Base-by-base conservation (phyloP, 1,140 invertebrate species). In the Tetramorium alpestre region DNA sequence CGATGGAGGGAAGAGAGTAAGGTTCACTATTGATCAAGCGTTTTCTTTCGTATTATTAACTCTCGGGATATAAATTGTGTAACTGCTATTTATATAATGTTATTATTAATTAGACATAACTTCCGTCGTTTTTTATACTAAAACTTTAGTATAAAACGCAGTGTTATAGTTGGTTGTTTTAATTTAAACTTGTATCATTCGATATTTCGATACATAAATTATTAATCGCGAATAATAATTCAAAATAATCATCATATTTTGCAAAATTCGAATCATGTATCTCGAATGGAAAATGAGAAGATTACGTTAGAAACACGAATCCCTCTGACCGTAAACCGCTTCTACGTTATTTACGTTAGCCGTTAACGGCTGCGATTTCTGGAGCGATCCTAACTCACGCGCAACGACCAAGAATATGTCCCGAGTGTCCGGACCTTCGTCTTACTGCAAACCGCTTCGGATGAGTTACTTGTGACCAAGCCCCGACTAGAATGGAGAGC, bases 381-480 rank as follows among this genome's bases (percentile, higher is more conserved):
- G 78, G 90, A 90, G 88, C 80, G 70, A 86, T 90, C 81, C 90
- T 94, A 94, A 94, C 92, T 93, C 92, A 94, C 91, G 92, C 76
- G 89, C 92, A 92, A 91, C 93, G 92, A 89, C 91, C 92, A 90
- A 92, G 91, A 93, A 94, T 94, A 93, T 91, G 93, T 93, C 93
- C 93, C 91, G 91, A 89, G 92, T 88, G 92, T 93, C 92, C 92
- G 90, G 91, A 94, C 93, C 94, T 94, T 93, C 93, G 92, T 94
- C 93, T 94, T 94, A 88, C 81, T 88, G 89, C 82, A 87, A 67
- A 87, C 92, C 85, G 87, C 86, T 90, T 92, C 89, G 89, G 91
- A 92, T 90, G 91, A 90, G 88, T 88, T 89, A 81, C 64, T 90
- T 88, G 87, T 41, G 84, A 86, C 82, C 89, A 47, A 78, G 87